Conservation (phyloP, 2,113 vertebrate genomes). For the Atlantisia rogersi region DNA sequence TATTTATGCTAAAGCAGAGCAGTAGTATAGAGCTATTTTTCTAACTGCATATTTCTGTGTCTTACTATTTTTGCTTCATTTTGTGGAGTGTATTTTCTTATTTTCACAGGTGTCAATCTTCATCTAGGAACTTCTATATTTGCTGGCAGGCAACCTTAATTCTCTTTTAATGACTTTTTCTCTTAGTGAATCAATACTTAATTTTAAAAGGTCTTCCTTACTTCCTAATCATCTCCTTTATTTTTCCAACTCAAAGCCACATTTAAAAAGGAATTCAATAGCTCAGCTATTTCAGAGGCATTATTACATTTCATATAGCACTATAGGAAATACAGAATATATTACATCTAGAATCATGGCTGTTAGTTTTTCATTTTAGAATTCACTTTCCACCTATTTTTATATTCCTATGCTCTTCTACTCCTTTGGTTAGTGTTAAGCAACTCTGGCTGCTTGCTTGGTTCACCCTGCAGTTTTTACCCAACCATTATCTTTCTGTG, state of each 20-base stretch:
- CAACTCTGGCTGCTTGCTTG: background rate
- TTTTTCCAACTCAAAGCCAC: slow-evolving; percentile 49
- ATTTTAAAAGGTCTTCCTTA: slow-evolving; percentile 67
- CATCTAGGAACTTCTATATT: slow-evolving; percentile 47
- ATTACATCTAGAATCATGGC: slow-evolving; percentile 7
- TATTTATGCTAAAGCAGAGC: background rate
- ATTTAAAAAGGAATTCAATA: slow-evolving; percentile 62
- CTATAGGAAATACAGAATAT: slow-evolving; percentile 14
- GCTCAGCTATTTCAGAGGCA: slow-evolving; percentile 36
- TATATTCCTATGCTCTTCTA: background rate
- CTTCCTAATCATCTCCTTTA: slow-evolving; percentile 61
- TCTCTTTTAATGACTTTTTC: slow-evolving; percentile 71
- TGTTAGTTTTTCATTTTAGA: slow-evolving; percentile 32
- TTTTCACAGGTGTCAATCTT: slow-evolving; percentile 60
- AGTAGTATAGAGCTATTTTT: background rate
- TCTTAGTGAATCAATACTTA: slow-evolving; percentile 70
- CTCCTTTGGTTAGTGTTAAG: background rate
- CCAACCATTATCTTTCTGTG: background rate
- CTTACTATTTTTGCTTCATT: slow-evolving; percentile 34
- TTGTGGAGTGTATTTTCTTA: slow-evolving; percentile 36
- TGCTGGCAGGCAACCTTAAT: slow-evolving; percentile 60
- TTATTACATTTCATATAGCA: slow-evolving; percentile 42
- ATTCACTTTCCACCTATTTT: background rate
- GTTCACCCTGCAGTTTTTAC: background rate
- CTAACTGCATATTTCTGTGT: background rate